phyloP scores from a whole-genome alignment of 2,113 vertebrate genomes.

The Pygoscelis antarcticus region DNA sequence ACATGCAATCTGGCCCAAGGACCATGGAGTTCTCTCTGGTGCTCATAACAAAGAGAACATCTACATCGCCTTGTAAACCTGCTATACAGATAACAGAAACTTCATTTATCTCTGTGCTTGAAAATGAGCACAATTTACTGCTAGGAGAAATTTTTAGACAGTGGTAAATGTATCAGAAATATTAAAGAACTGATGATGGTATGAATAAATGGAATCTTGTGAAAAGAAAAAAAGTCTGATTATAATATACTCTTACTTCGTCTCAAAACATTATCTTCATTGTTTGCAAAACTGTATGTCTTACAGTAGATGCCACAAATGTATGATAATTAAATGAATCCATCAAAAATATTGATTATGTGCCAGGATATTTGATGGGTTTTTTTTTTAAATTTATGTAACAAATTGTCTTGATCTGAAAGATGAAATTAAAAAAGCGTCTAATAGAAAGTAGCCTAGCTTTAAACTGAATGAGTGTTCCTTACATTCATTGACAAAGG shows the following conservation, averaged over 20 bases:
- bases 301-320: neutral
- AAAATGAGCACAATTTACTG: neutral
- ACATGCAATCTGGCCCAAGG: too few relatives aligned
- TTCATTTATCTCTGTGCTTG: neutral
- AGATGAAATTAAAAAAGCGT: neutral
- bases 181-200: neutral
- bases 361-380: neutral
- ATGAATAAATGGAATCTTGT: neutral
- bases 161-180: neutral
- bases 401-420: neutral
- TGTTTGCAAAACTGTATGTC: neutral
- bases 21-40: neutral
- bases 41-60: neutral
- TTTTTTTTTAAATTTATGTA: too few relatives aligned
- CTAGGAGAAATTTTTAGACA: neutral
- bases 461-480: neutral
- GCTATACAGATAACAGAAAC: neutral
- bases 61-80: neutral
- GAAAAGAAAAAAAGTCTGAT: neutral
- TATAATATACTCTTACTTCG: neutral
- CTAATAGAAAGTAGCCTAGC: neutral
- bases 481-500: neutral
- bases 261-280: neutral
- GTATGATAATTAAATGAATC: neutral
- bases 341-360: neutral